Evolutionary conservation across 2,888 invertebrate species (phyloP).

Genomic region (Melieria omissa): DNA sequence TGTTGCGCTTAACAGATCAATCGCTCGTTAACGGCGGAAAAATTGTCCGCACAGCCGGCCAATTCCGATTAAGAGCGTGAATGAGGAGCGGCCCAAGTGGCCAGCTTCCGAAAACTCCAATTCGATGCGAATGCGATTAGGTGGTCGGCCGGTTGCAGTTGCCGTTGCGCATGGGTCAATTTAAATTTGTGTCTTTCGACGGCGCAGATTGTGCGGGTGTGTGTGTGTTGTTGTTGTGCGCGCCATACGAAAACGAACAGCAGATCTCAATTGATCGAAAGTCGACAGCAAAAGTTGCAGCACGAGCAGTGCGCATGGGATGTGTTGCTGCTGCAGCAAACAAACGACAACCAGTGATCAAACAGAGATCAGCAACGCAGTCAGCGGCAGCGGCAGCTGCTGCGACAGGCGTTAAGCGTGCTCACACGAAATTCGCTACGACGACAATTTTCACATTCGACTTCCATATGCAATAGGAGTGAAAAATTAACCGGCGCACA

Average conservation of each 20-base stretch:
- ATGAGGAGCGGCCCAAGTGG: slow-evolving; percentile 13
- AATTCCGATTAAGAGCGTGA: neutral
- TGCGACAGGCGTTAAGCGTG: slow-evolving; percentile 22
- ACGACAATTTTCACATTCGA: slow-evolving; percentile 19
- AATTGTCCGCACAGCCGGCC: neutral
- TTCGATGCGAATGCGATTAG: slow-evolving; percentile 24
- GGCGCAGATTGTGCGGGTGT: neutral
- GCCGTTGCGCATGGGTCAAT: neutral
- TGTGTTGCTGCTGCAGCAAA: slow-evolving; percentile 14
- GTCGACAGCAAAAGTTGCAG: slow-evolving; percentile 1
- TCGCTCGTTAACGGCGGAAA: slow-evolving; percentile 4
- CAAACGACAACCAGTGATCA: slow-evolving; percentile 36
- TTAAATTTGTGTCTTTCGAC: neutral
- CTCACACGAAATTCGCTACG: slow-evolving; percentile 31
- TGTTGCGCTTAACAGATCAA: slow-evolving; percentile 22
- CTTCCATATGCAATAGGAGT: no score
- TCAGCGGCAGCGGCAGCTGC: slow-evolving; percentile 24
- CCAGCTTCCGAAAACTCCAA: slow-evolving; percentile 25
- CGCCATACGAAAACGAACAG: neutral
- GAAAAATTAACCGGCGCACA: no score
- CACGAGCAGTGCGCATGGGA: neutral
- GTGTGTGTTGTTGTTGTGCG: neutral
- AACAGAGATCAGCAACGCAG: slow-evolving; percentile 21
- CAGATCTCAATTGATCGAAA: slow-evolving; percentile 35
- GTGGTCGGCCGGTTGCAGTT: neutral